phyloP scores from a whole-genome alignment of 2,888 invertebrate genomes.

The Cerceris ruficornis region DNA sequence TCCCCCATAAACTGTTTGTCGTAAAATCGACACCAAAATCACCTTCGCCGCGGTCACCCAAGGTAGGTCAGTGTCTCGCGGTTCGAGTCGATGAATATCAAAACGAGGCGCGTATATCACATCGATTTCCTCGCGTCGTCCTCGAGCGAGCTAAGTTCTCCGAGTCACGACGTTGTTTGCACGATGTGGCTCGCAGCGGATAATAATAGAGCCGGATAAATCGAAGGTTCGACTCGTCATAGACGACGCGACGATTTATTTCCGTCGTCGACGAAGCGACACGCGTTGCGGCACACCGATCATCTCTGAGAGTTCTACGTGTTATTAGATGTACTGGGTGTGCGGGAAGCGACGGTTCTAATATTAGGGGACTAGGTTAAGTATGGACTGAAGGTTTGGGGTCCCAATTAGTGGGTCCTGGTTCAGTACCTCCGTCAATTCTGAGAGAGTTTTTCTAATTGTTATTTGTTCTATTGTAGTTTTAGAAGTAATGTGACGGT shows the following conservation, averaged over 20 bases:
- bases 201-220: constrained; percentile 50
- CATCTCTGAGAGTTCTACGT: too few relatives aligned
- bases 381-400: too few relatives aligned
- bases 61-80: constrained; percentile 10
- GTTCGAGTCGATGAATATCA: constrained; percentile 18
- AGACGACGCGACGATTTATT: constrained; percentile 52
- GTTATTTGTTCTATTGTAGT: too few relatives aligned
- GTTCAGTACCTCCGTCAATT: too few relatives aligned
- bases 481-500: too few relatives aligned
- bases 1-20: neutral
- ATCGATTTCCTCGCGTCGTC: neutral
- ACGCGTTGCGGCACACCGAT: neutral
- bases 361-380: too few relatives aligned
- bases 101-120: neutral
- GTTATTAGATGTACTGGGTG: too few relatives aligned
- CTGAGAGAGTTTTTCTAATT: too few relatives aligned
- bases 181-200: neutral
- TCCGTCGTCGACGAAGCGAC: constrained; percentile 33
- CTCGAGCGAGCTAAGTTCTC: neutral
- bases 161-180: neutral
- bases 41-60: too few relatives aligned
- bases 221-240: constrained; percentile 51
- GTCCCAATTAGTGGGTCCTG: too few relatives aligned
- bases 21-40: too few relatives aligned
- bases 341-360: too few relatives aligned